Percentiles rank a stretch among this genome's conserved stretches.
phyloP scores from a whole-genome alignment of 64 coral and sea anemone genomes.

The Astreopora myriophthalma region DNA sequence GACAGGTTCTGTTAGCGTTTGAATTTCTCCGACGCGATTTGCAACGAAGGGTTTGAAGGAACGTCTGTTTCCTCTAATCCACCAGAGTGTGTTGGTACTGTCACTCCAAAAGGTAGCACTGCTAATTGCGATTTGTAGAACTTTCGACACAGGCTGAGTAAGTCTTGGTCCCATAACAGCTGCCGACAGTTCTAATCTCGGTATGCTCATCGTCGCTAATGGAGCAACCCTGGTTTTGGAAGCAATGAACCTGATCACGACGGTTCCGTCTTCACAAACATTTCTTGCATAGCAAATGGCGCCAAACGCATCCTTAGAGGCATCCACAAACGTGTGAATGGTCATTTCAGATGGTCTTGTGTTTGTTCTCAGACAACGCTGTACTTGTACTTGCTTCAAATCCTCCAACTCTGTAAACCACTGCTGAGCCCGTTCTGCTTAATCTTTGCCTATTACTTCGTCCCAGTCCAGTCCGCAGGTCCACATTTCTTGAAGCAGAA shows the following conservation, averaged over 20 bases:
- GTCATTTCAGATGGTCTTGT: conserved; percentile 31
- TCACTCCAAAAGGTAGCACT: conserved; percentile 7
- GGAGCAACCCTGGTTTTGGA: conserved; percentile 60
- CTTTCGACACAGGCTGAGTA: conserved; percentile 5
- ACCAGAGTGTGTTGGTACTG: conserved; percentile 67
- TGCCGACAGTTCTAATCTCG: conserved; percentile 57
- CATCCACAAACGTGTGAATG: conserved; percentile 62
- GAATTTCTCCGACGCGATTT: conserved; percentile 53
- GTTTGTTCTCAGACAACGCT: conserved; percentile 45
- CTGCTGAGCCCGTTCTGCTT: conserved; percentile 10
- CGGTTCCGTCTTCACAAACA: conserved; percentile 15
- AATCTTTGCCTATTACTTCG: conserved; percentile 26
- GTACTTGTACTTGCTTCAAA: conserved; percentile 56
- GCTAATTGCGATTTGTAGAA: not conserved
- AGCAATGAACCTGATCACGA: conserved; percentile 12
- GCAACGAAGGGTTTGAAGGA: conserved; percentile 55
- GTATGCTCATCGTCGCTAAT: conserved; percentile 46
- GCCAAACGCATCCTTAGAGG: conserved; percentile 10
- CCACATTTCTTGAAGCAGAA: conserved; percentile 76
- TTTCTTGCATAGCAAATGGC: conserved; percentile 48
- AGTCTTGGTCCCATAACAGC: conserved; percentile 68
- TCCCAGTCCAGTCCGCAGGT: conserved; percentile 53
- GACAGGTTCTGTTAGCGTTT: conserved; percentile 6
- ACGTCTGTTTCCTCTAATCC: conserved; percentile 33
- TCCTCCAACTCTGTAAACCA: conserved; percentile 62